phyloP scores from a whole-genome alignment of 2,888 invertebrate species.

The Trichogramma evanescens region DNA sequence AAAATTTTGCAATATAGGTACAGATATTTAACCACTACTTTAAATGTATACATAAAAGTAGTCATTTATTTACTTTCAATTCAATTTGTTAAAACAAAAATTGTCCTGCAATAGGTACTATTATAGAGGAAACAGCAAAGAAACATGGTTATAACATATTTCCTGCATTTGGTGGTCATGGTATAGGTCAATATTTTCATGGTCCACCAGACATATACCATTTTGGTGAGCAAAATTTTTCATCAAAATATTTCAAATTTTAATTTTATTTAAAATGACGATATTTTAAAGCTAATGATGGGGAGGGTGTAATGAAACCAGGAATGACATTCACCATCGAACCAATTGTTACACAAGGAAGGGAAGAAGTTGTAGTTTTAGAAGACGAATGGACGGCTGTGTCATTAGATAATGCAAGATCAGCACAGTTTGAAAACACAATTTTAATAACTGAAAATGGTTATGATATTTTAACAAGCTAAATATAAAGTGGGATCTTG shows the following conservation, averaged over 20 bases:
- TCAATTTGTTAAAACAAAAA: background rate
- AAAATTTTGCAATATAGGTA: conserved; percentile 51
- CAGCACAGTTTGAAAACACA: conserved; percentile 90
- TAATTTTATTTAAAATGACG: conserved; percentile 2
- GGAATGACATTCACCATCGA: conserved; percentile 97
- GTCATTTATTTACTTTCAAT: background rate
- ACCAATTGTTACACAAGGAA: conserved; percentile 76
- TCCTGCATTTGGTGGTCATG: conserved; percentile 83
- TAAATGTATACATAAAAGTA: background rate
- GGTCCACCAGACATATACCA: conserved; percentile 87
- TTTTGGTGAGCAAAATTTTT: conserved; percentile 53
- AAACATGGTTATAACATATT: conserved; percentile 61
- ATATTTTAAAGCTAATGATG: conserved; percentile 54
- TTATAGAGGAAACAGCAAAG: conserved; percentile 60
- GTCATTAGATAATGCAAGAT: conserved; percentile 71
- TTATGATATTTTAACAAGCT: conserved; percentile 67
- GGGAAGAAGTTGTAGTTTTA: conserved; percentile 58
- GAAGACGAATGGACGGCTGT: conserved; percentile 92
- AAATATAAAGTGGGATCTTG: conserved; percentile 7
- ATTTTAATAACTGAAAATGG: conserved; percentile 74
- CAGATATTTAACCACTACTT: conserved; percentile 21
- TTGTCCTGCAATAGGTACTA: conserved; percentile 48
- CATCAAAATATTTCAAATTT: conserved; percentile 4
- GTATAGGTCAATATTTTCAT: conserved; percentile 88
- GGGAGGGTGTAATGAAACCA: conserved; percentile 65